These are phyloP conservation scores for Cyphomyrmex costatus DNA, from an alignment of 1,140 invertebrate genomes.

Conservation along the genomic window DNA sequence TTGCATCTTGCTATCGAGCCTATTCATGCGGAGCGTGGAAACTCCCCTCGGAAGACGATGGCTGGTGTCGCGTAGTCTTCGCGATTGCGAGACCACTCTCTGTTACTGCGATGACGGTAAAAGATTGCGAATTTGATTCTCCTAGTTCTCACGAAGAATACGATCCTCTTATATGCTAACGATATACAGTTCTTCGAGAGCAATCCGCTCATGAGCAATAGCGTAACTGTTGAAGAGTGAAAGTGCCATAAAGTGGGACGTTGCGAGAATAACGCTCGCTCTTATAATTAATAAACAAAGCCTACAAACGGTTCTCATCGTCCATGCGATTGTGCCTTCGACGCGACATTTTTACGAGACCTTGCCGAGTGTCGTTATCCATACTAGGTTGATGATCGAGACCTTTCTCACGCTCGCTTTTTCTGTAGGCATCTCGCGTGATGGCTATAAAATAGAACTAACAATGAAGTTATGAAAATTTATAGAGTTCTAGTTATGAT, in stretches of 20 bases:
- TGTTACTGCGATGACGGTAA: conserved; percentile 56
- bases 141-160: conserved; percentile 70
- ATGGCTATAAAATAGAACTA: background rate
- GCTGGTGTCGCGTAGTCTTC: background rate
- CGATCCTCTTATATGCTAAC: conserved; percentile 58
- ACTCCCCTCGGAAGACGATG: background rate
- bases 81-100: conserved; percentile 64
- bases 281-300: conserved; percentile 83
- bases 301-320: conserved; percentile 53
- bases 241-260: conserved; percentile 83
- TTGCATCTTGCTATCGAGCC: conserved; percentile 28
- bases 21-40: conserved; percentile 45
- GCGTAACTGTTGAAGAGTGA: conserved; percentile 85
- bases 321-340: conserved; percentile 29
- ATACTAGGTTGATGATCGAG: conserved; percentile 40
- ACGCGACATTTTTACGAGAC: conserved; percentile 51
- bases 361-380: conserved; percentile 49
- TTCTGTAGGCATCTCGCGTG: background rate
- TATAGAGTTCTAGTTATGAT: background rate
- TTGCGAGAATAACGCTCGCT: conserved; percentile 70
- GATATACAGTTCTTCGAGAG: conserved; percentile 71
- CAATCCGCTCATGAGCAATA: conserved; percentile 74
- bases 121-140: conserved; percentile 66
- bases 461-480: background rate
- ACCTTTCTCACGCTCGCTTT: conserved; percentile 41